Evolutionary conservation across 2,797 vertebrate genomes (phyloP).

Genomic region (Siniperca undulata): DNA sequence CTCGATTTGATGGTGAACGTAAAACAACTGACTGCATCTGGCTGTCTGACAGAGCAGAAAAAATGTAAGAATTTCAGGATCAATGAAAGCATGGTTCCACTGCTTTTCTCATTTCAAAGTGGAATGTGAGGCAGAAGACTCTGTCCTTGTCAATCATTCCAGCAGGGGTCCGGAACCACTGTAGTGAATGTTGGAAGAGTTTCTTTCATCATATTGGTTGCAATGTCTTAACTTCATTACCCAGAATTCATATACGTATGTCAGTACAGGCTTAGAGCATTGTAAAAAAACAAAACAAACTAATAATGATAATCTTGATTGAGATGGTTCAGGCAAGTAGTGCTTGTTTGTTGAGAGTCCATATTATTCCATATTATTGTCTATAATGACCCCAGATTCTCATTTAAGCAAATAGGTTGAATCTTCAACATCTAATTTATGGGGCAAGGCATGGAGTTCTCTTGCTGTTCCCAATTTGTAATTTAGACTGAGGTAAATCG

Average conservation of each 20-base stretch:
- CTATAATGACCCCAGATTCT: background rate
- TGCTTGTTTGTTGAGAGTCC: background rate
- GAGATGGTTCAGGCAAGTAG: background rate
- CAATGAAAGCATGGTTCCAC: background rate
- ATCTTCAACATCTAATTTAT: background rate
- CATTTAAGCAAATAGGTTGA: background rate
- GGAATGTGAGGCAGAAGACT: background rate
- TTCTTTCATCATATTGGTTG: background rate
- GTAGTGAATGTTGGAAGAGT: background rate
- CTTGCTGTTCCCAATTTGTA: background rate
- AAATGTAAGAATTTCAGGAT: background rate
- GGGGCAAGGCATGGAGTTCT: no score
- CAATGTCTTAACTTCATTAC: background rate
- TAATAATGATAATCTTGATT: no score
- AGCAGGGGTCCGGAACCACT: background rate
- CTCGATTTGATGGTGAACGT: background rate
- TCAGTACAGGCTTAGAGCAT: background rate
- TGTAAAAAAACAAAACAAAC: no score
- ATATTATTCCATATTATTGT: background rate
- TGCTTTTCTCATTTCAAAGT: conserved; percentile 25
- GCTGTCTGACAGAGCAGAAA: conserved; percentile 5
- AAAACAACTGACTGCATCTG: background rate
- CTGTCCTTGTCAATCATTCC: conserved; percentile 30
- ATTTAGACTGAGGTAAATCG: background rate
- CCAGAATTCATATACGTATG: background rate